Percentiles rank a stretch among this genome's conserved stretches.
Conservation (phyloP, 2,888 invertebrate species). For the Parnassius orleans region DNA sequence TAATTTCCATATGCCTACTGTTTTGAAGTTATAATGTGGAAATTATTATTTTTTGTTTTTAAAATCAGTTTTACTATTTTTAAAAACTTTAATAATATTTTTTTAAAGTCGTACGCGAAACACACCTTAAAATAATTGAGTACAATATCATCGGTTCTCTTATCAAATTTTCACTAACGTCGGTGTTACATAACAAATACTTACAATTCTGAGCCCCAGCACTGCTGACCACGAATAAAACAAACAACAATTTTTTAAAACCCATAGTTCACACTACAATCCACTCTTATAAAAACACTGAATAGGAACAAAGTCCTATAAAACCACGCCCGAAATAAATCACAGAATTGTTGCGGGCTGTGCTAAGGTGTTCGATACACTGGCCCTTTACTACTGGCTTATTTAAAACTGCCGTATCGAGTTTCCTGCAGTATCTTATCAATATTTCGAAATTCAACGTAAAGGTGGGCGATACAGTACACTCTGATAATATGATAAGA, state of each 20-base stretch:
- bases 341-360: constrained; percentile 32
- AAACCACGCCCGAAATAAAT: constrained; percentile 20
- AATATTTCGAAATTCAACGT: constrained; percentile 68
- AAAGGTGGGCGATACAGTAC: constrained; percentile 57
- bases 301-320: constrained; percentile 32
- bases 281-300: constrained; percentile 32
- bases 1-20: no score
- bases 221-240: constrained; percentile 43
- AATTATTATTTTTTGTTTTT: no score
- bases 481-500: constrained; percentile 33
- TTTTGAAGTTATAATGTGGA: no score
- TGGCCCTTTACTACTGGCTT: constrained; percentile 40
- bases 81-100: no score
- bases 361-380: constrained; percentile 46
- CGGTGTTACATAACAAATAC: constrained; percentile 32
- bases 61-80: no score
- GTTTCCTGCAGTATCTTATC: constrained; percentile 59
- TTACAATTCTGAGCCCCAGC: constrained; percentile 52
- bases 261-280: constrained; percentile 45
- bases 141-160: not conserved
- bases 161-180: not conserved
- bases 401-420: constrained; percentile 47
- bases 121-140: not conserved
- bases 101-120: no score
- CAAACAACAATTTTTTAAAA: constrained; percentile 39